Evolutionary conservation across 2,113 vertebrate species (phyloP), one percentile per base, ranked within the genome.

Genomic region (Phocoena phocoena): DNA sequence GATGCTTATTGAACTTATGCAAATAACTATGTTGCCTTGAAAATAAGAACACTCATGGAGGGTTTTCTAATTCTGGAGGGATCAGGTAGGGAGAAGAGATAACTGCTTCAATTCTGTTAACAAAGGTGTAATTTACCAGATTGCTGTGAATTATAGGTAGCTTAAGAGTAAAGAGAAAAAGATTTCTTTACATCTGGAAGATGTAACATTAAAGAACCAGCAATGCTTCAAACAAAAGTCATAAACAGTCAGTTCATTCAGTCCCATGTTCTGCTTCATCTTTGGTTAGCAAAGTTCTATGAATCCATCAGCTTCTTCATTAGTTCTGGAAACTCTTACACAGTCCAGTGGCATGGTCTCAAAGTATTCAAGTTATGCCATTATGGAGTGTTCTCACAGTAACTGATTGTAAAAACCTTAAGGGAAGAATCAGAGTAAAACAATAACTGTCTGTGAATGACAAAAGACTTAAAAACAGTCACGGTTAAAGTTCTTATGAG

Each of bases 141-240:
- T 71, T 95, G 81, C 41, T 79, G 8, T 71, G 62, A 62, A 65
- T 79, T 70, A 60, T 70, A 79, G 17, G 53, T 41, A 77, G 94
- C n/a, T 68, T 70, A 33, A 89, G 44, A 89, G 36, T 55, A 88
- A 74, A 79, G 53, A 89, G 68, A 67, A 17, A 62, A 85, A 60
- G 18, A n/a, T 41, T 77, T 95, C 74, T 82, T 90, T 70, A 95
- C 85, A 79, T 91, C 21, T 62, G n/a, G 26, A 86, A 71, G 80
- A 41, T 8, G 33, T n/a, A 86, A 41, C 33, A 53, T 79, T 63
- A 63, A 91, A 26, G 28, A 71, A 53, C 38, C 33, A 85, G 15
- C 33, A 60, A 36, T 53, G 50, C 62, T 71, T 91, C 71, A 77
- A 62, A 79, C 60, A 79, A 25, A 38, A 77, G 47, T 71, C 2